Base-by-base conservation (phyloP, 2,113 vertebrate genomes). In the Asarcornis scutulata region DNA sequence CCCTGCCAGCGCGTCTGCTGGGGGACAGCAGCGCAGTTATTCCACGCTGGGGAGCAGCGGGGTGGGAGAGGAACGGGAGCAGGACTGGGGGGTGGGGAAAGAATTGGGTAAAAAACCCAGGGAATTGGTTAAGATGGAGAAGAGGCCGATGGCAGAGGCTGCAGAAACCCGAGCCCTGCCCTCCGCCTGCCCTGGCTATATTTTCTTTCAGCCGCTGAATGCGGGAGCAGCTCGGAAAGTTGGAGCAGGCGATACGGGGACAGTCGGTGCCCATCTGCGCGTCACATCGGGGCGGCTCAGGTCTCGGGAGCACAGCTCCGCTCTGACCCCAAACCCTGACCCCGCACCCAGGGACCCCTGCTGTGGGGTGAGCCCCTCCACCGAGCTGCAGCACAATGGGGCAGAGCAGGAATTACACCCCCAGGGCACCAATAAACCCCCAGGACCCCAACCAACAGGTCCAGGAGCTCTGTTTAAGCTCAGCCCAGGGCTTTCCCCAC, bases 1-100 rank as follows among this genome's bases (percentile, higher is more conserved):
- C 88, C 38, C 96, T 98, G 98, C 96, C 98, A 97, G 96, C 92
- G 96, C 94, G 62, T 96, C 95, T 64, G 95, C 59, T 94, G 91
- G 96, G 97, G 86, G 95, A 97, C 68, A 94, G 91, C 97, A 85
- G 97, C 88, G 78, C 46, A 12, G 91, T 96, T 85, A 63, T 78
- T 95, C 89, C 10, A 44, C 68, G 48, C 23, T 26, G 4, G 52
- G 62, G 6, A 83, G 42, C 34, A 22, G 83, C 2, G 0, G 85
- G 32, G 50, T 52, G 17, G 86, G 56, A 80, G 22, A 83, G 26
- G 36, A 48, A 38, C 23, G 32, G 13, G 66, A 86, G 68, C 1
- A 1, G 32, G 58, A n/a, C 60, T 22, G 9, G 20, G 32, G 42
- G 40, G n/a, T 46, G 52, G 75, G 20, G 44, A 90, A 92, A 31